Conservation (phyloP, 1,140 invertebrate species). For the Euglossa dilemma region DNA sequence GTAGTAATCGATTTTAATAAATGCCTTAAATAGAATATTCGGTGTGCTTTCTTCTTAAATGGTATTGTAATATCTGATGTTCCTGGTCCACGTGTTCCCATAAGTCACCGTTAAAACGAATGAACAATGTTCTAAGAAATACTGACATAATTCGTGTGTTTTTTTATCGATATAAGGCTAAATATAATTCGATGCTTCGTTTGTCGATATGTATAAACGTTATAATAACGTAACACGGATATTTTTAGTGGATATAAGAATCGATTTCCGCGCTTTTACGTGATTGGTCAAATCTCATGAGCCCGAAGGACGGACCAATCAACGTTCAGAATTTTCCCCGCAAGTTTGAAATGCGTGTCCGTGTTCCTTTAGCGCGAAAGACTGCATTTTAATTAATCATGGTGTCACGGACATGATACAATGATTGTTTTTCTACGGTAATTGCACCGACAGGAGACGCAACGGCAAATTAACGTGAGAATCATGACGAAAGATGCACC, state of each 20-base stretch:
- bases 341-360: conserved; percentile 24
- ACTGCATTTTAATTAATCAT: conserved; percentile 29
- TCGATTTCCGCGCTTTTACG: not conserved
- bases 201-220: too few species aligned
- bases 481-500: not conserved
- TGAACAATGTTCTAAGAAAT: not conserved
- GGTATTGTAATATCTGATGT: not conserved
- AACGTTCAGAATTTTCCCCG: not conserved
- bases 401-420: not conserved
- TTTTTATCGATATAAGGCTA: not conserved
- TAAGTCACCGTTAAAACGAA: not conserved
- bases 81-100: not conserved
- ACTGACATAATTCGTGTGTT: not conserved
- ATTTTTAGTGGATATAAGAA: not conserved
- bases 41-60: accelerated
- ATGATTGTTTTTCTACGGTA: not conserved
- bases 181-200: not conserved
- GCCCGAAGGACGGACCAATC: not conserved
- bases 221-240: not conserved
- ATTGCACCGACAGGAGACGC: not conserved
- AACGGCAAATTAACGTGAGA: conserved; percentile 20
- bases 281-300: not conserved
- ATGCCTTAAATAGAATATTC: too few species aligned
- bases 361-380: not conserved
- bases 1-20: too few species aligned